These are phyloP conservation scores for Chunga burmeisteri DNA, from an alignment of 2,113 vertebrate species.

Conservation along the genomic window DNA sequence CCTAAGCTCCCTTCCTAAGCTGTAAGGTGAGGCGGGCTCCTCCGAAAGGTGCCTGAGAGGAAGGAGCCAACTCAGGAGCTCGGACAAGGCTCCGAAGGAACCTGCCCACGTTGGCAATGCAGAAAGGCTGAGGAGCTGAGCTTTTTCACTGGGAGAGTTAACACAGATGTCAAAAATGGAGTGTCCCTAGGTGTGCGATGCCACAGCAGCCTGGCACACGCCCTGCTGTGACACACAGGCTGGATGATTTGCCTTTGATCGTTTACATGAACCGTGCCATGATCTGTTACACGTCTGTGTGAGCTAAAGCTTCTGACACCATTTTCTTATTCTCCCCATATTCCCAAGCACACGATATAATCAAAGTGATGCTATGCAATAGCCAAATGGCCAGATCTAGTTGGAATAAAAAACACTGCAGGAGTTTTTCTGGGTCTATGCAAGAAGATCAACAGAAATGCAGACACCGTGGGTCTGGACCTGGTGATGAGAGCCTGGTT, in stretches of 20 bases:
- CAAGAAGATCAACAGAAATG: neutral
- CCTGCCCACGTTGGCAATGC: neutral
- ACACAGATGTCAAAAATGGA: neutral
- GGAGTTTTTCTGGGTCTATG: neutral
- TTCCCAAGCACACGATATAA: neutral
- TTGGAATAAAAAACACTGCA: too few relatives aligned
- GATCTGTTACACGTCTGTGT: neutral
- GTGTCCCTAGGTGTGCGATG: neutral
- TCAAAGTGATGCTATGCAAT: neutral
- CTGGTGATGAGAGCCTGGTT: neutral
- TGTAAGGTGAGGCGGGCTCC: neutral
- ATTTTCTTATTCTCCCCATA: neutral
- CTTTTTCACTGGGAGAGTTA: neutral
- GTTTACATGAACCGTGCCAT: too few relatives aligned
- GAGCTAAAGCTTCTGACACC: neutral
- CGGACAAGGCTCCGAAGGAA: rapidly evolving
- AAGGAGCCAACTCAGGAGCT: neutral
- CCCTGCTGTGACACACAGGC: neutral
- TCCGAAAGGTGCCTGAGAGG: neutral
- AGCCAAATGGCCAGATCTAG: neutral
- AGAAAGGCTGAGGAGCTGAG: neutral
- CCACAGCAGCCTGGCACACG: neutral
- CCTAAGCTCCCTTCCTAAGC: neutral
- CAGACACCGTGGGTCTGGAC: neutral
- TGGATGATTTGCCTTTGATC: neutral